Evolutionary conservation across 2,888 invertebrate species (phyloP).

Genomic region (Neria commutata): DNA sequence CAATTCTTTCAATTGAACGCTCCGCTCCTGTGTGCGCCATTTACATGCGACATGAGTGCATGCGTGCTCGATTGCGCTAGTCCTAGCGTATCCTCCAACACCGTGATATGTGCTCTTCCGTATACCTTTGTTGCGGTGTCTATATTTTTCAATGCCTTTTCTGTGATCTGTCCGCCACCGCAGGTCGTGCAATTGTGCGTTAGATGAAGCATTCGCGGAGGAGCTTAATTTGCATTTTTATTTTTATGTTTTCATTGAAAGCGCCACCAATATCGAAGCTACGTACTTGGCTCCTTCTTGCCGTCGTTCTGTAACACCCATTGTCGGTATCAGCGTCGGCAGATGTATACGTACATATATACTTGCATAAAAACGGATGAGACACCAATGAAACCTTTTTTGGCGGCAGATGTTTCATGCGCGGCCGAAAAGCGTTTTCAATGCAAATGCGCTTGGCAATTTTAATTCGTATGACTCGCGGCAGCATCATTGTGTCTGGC

Average conservation of each 20-base stretch:
- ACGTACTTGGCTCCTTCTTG: constrained; percentile 9
- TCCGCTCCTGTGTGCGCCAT: too few species aligned
- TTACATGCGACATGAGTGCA: too few species aligned
- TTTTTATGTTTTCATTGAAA: constrained; percentile 60
- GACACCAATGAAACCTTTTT: background rate
- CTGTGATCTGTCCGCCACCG: constrained; percentile 32
- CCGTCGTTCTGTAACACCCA: constrained; percentile 3
- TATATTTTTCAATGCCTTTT: background rate
- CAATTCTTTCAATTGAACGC: too few species aligned
- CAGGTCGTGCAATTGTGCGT: constrained; percentile 49
- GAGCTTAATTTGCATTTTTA: constrained; percentile 59
- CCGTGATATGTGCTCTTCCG: too few species aligned
- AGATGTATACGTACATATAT: constrained; percentile 53
- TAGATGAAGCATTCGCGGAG: constrained; percentile 51
- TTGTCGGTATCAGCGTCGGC: constrained; percentile 49
- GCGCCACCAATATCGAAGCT: constrained; percentile 51
- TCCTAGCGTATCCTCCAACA: too few species aligned
- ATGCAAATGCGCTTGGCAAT: constrained; percentile 16
- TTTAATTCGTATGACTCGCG: too few species aligned
- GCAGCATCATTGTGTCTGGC: too few species aligned
- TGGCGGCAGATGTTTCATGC: background rate
- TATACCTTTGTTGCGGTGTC: too few species aligned
- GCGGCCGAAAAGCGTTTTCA: constrained; percentile 12
- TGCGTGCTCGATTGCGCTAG: too few species aligned
- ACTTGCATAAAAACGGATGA: background rate